Evolutionary conservation across 1,140 invertebrate genomes (phyloP).

Genomic region (Lucilia sericata): DNA sequence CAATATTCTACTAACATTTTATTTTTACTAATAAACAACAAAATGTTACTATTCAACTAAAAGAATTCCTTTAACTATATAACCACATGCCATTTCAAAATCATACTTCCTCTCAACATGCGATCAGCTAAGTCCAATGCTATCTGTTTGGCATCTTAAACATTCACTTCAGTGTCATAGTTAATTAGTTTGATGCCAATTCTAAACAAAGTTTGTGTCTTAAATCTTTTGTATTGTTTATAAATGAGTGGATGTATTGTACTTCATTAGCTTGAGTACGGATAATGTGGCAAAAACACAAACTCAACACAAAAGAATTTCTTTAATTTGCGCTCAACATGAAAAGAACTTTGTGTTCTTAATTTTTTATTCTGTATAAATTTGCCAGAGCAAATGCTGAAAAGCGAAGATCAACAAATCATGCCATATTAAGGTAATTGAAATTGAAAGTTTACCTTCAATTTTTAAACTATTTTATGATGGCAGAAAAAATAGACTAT

Average conservation of each 20-base stretch:
- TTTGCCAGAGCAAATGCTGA: not conserved
- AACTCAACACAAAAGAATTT: not conserved
- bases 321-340: not conserved
- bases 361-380: not conserved
- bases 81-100: not conserved
- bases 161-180: not conserved
- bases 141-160: not conserved
- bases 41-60: not conserved
- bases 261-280: not conserved
- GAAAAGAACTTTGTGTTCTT: not conserved
- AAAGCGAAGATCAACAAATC: conserved; percentile 24
- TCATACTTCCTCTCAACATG: not conserved
- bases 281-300: not conserved
- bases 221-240: conserved; percentile 10
- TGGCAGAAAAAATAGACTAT: not conserved
- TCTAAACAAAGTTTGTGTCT: not conserved
- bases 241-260: too few relatives aligned
- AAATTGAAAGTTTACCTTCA: conserved; percentile 39
- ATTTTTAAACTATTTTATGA: not conserved
- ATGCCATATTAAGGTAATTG: conserved; percentile 35
- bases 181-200: not conserved
- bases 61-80: not conserved
- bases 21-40: too few relatives aligned
- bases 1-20: too few relatives aligned
- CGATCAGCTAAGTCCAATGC: not conserved